phyloP scores from a whole-genome alignment of 2,797 vertebrate species.

The Zenarchopterus dispar region DNA sequence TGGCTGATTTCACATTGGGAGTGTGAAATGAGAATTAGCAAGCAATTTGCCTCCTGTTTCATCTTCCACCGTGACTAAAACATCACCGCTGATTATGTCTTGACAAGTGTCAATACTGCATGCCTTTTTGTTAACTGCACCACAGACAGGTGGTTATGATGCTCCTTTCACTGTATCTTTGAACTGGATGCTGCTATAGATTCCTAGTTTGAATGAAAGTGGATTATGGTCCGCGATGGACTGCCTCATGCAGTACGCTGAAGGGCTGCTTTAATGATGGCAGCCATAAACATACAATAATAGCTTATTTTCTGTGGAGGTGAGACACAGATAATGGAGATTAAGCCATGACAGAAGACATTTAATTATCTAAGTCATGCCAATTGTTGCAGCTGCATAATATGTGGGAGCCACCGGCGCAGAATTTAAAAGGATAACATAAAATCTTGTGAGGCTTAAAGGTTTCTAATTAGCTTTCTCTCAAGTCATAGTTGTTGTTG shows the following conservation, averaged over 20 bases:
- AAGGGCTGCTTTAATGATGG: conserved; percentile 31
- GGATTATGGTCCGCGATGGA: conserved; percentile 30
- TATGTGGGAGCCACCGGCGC: conserved; percentile 14
- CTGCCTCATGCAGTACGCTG: conserved; percentile 11
- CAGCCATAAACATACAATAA: conserved; percentile 43
- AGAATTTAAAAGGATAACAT: conserved; percentile 23
- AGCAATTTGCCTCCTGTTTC: conserved; percentile 76
- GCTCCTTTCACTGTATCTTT: conserved; percentile 39
- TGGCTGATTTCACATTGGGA: conserved; percentile 75
- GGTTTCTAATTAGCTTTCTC: conserved; percentile 22
- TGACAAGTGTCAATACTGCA: conserved; percentile 73
- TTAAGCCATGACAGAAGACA: conserved; percentile 44
- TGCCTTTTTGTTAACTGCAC: conserved; percentile 61
- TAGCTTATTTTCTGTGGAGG: conserved; percentile 37
- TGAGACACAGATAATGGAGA: conserved; percentile 48
- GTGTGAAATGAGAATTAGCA: conserved; percentile 78
- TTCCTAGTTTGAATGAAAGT: conserved; percentile 47
- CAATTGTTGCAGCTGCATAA: conserved; percentile 36
- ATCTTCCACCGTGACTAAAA: conserved; percentile 72
- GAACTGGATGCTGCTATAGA: conserved; percentile 39
- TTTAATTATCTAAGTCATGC: conserved; percentile 55
- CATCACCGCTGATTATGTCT: conserved; percentile 72
- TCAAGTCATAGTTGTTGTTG: conserved; percentile 2
- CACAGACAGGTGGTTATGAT: conserved; percentile 49
- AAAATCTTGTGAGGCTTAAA: conserved; percentile 15